phyloP scores from a whole-genome alignment of 1,140 invertebrate genomes.

The Oscheius sp. region DNA sequence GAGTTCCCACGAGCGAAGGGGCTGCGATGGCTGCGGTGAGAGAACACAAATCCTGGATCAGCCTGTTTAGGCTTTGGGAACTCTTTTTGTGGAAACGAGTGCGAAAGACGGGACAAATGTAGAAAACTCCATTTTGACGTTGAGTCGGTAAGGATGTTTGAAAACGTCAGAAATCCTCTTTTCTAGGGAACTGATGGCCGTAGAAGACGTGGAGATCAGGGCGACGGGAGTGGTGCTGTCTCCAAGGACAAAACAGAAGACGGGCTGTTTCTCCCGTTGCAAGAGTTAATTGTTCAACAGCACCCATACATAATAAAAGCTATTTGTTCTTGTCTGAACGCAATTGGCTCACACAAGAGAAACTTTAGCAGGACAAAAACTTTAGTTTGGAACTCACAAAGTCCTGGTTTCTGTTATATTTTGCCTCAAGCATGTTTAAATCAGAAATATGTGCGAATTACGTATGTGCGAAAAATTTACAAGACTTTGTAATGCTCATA shows the following conservation, averaged over 20 bases:
- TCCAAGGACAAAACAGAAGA: constrained; percentile 28
- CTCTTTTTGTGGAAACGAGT: constrained; percentile 50
- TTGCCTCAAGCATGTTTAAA: too few species aligned
- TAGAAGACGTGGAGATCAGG: constrained; percentile 49
- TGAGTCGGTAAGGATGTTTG: constrained; percentile 33
- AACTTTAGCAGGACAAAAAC: too few species aligned
- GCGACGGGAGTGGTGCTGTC: constrained; percentile 45
- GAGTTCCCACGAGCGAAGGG: constrained; percentile 47
- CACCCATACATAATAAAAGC: too few species aligned
- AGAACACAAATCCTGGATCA: neutral
- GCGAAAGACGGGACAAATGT: constrained; percentile 50
- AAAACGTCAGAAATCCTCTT: constrained; percentile 3
- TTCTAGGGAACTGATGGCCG: constrained; percentile 50
- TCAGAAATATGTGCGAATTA: too few species aligned
- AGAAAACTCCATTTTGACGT: constrained; percentile 45
- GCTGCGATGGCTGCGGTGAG: constrained; percentile 47
- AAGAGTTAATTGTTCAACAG: neutral
- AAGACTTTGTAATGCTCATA: too few species aligned
- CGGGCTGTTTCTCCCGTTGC: constrained; percentile 38
- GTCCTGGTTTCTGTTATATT: too few species aligned
- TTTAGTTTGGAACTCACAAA: too few species aligned
- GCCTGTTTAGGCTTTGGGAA: constrained; percentile 43
- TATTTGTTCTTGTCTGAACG: too few species aligned
- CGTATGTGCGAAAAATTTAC: too few species aligned
- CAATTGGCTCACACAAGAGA: too few species aligned